Evolutionary conservation across 1,140 invertebrate species (phyloP).

Genomic region (Lordiphosa clarofinis): DNA sequence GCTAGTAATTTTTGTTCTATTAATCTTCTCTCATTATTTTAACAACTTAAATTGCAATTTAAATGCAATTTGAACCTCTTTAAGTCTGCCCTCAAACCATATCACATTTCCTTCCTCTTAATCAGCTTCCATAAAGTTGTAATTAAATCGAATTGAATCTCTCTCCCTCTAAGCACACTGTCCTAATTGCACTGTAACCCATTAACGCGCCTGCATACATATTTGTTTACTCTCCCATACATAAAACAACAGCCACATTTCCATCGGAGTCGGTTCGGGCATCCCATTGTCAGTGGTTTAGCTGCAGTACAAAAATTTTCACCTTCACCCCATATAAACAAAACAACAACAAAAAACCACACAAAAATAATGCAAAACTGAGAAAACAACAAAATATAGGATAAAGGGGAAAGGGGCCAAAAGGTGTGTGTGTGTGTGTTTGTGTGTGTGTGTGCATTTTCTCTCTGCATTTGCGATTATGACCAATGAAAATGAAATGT

Average conservation of each 20-base stretch:
- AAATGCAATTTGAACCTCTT: too few species aligned
- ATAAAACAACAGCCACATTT: constrained; percentile 18
- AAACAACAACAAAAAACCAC: constrained; percentile 28
- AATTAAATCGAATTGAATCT: constrained; percentile 47
- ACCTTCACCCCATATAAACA: constrained; percentile 62
- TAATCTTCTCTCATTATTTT: too few species aligned
- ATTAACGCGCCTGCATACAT: constrained; percentile 50
- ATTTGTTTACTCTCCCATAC: constrained; percentile 2
- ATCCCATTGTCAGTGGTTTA: constrained; percentile 45
- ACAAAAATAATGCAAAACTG: constrained; percentile 26
- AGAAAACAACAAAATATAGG: constrained; percentile 19
- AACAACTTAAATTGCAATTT: too few species aligned
- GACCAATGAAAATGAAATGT: constrained; percentile 53
- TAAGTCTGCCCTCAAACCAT: too few species aligned
- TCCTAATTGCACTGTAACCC: constrained; percentile 75
- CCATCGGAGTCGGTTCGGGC: too few species aligned
- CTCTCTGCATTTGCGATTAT: constrained; percentile 17
- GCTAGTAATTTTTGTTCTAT: too few species aligned
- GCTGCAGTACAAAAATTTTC: constrained; percentile 57
- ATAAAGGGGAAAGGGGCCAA: constrained; percentile 9
- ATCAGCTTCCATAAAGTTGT: not conserved
- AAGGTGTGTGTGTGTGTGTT: constrained; percentile 2
- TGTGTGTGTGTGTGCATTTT: constrained; percentile 19
- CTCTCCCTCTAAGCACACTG: constrained; percentile 31
- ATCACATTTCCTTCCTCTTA: too few species aligned